Conservation (phyloP, 1,140 invertebrate species). For the Linepithema humile region DNA sequence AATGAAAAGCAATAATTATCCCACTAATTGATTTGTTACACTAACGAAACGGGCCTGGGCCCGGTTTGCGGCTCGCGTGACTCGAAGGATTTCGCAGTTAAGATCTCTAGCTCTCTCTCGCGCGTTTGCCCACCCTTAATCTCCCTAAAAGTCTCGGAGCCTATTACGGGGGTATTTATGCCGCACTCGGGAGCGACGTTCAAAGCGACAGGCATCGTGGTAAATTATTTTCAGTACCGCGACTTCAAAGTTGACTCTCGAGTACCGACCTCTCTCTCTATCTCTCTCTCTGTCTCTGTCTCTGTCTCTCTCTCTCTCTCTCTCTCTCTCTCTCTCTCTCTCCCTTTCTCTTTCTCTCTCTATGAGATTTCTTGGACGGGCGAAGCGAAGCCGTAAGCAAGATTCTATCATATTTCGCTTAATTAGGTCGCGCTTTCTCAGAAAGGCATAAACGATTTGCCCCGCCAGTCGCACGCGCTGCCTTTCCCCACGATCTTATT, state of each 20-base stretch:
- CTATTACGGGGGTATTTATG: slow-evolving; percentile 64
- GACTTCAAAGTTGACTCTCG: slow-evolving; percentile 49
- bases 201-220: slow-evolving; percentile 52
- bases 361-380: slow-evolving; percentile 18
- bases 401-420: slow-evolving; percentile 58
- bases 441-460: slow-evolving; percentile 41
- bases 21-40: slow-evolving; percentile 67
- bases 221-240: slow-evolving; percentile 62
- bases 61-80: slow-evolving; percentile 7
- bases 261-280: slow-evolving; percentile 11
- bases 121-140: slow-evolving; percentile 43
- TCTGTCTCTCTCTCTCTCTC: not conserved
- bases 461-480: not conserved
- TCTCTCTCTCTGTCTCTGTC: not conserved
- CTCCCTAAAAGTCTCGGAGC: slow-evolving; percentile 52
- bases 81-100: slow-evolving; percentile 46
- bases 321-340: not conserved
- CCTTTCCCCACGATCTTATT: slow-evolving; percentile 28
- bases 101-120: slow-evolving; percentile 21
- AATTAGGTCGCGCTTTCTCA: slow-evolving; percentile 55
- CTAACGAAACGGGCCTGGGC: not conserved
- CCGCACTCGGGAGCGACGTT: slow-evolving; percentile 31
- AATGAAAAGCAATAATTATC: slow-evolving; percentile 66
- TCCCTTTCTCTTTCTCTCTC: not conserved
- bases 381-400: slow-evolving; percentile 12